These are phyloP conservation scores for Holothuria scabra DNA, from an alignment of 53 echinoderm and acorn worm species.

Conservation along the genomic window DNA sequence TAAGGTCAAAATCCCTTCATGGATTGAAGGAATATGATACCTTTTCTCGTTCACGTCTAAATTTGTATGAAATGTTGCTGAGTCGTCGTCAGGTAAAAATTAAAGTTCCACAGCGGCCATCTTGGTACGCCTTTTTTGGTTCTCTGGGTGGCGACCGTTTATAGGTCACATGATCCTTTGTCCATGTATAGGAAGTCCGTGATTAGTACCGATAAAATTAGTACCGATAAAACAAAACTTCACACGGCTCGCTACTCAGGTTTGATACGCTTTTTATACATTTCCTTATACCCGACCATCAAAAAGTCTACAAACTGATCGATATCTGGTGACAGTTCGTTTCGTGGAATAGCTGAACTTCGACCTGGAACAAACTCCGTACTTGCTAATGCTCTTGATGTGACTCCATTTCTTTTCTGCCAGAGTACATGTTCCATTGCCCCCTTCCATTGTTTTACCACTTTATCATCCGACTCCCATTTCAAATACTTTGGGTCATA, in stretches of 20 bases:
- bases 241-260: constrained; percentile 3
- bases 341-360: neutral
- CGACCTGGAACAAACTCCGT: constrained; percentile 30
- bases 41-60: too few species aligned
- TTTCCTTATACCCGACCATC: constrained; percentile 43
- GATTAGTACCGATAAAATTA: too few species aligned
- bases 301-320: constrained; percentile 44
- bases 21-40: too few species aligned
- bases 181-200: too few species aligned
- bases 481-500: constrained; percentile 35
- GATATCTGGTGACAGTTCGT: constrained; percentile 30
- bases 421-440: constrained; percentile 42
- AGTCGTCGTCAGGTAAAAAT: too few species aligned
- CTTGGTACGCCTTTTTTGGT: too few species aligned
- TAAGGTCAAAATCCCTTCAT: too few species aligned
- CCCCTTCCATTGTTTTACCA: constrained; percentile 39
- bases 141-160: too few species aligned
- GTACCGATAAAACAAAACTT: too few species aligned
- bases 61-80: too few species aligned
- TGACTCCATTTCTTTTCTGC: constrained; percentile 39
- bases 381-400: constrained; percentile 36
- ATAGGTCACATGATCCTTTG: too few species aligned
- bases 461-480: constrained; percentile 33
- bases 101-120: too few species aligned
- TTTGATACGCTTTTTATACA: constrained; percentile 27